These are phyloP conservation scores for Dermatemys mawii DNA, from an alignment of 2,113 vertebrate genomes.

Conservation along the genomic window DNA sequence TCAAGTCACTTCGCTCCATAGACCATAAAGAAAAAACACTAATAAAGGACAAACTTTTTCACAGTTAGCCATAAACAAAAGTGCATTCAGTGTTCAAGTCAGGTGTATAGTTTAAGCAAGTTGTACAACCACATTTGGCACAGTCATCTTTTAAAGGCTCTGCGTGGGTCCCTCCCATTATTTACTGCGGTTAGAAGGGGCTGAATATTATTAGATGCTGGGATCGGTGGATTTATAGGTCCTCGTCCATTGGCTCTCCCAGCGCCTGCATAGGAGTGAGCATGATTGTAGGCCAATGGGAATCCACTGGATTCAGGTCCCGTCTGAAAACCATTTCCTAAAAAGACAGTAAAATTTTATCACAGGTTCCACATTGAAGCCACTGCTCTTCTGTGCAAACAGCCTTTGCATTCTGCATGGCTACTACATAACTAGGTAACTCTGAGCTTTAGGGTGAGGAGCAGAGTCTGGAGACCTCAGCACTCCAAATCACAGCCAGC, in stretches of 20 bases:
- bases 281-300: slow-evolving; percentile 76
- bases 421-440: not conserved
- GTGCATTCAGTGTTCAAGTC: slow-evolving; percentile 99
- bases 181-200: slow-evolving; percentile 84
- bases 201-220: slow-evolving; percentile 75
- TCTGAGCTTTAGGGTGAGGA: not conserved
- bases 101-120: slow-evolving; percentile 81
- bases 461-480: not conserved
- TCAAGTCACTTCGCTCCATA: slow-evolving; percentile 62
- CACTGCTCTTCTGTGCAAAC: accelerated
- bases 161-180: slow-evolving; percentile 96
- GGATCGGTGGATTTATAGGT: slow-evolving; percentile 71
- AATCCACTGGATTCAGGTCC: slow-evolving; percentile 79
- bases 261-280: slow-evolving; percentile 73
- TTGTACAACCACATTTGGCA: slow-evolving; percentile 62
- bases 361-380: not conserved
- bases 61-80: slow-evolving; percentile 90
- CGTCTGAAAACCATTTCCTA: slow-evolving; percentile 90
- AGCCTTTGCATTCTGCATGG: not conserved
- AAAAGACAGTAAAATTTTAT: slow-evolving; percentile 49
- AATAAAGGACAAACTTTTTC: slow-evolving; percentile 72
- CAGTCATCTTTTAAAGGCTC: slow-evolving; percentile 87
- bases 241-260: slow-evolving; percentile 89
- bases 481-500: not conserved
- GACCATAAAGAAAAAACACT: slow-evolving; percentile 62